Conservation (phyloP, 2,113 vertebrate genomes). For the Rhea pennata region DNA sequence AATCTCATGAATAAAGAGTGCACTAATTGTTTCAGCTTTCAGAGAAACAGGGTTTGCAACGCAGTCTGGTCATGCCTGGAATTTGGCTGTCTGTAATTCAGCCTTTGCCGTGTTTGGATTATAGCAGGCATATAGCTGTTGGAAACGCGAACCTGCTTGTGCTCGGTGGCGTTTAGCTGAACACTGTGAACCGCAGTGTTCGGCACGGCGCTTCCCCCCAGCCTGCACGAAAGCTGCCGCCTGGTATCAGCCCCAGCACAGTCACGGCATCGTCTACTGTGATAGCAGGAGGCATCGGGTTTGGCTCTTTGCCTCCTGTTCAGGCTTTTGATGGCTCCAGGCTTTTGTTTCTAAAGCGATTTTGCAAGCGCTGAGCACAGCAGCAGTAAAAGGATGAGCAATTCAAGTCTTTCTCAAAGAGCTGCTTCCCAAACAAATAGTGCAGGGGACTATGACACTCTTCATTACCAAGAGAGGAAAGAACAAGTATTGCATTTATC, state of each 20-base stretch:
- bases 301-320: not conserved
- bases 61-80: not conserved
- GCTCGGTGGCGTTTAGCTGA: slow-evolving; percentile 1
- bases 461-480: not conserved
- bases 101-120: not conserved
- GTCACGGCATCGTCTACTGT: not conserved
- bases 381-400: not conserved
- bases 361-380: not conserved
- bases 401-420: not conserved
- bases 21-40: slow-evolving; percentile 26
- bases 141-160: not conserved
- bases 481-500: not conserved
- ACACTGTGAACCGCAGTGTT: slow-evolving; percentile 13
- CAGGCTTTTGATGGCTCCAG: not conserved
- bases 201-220: not conserved
- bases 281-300: not conserved
- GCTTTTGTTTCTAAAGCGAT: not conserved
- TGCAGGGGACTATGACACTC: not conserved
- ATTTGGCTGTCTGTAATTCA: slow-evolving; percentile 14
- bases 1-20: slow-evolving; percentile 24
- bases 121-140: not conserved
- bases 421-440: not conserved
- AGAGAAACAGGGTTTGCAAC: not conserved
- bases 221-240: not conserved
- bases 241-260: not conserved